These are phyloP conservation scores for Drosophila kepulauana DNA, from an alignment of 1,140 invertebrate genomes.

Conservation along the genomic window DNA sequence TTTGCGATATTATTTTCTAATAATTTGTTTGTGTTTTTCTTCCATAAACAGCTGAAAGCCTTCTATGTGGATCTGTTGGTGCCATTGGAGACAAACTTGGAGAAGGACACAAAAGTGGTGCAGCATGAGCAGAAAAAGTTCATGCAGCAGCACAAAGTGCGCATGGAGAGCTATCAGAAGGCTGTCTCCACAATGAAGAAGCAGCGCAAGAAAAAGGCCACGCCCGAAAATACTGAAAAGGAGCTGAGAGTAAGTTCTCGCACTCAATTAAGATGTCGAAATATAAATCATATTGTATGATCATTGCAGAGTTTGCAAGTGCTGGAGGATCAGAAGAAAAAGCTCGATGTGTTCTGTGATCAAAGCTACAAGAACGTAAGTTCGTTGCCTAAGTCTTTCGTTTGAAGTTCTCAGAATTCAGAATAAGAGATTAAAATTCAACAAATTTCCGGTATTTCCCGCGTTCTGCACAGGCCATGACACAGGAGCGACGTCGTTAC, in stretches of 20 bases:
- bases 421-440: neutral
- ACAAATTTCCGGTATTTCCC: constrained; percentile 5
- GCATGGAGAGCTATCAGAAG: constrained; percentile 95
- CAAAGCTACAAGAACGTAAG: constrained; percentile 96
- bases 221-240: constrained; percentile 92
- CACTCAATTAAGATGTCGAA: neutral
- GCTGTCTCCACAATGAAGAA: constrained; percentile 95
- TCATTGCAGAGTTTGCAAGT: constrained; percentile 92
- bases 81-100: constrained; percentile 95
- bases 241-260: constrained; percentile 91
- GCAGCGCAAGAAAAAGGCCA: constrained; percentile 93
- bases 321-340: constrained; percentile 95
- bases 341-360: constrained; percentile 95
- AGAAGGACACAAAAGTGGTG: constrained; percentile 97
- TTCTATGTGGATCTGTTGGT: constrained; percentile 97
- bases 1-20: too few relatives aligned
- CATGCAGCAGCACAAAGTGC: constrained; percentile 94
- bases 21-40: too few relatives aligned
- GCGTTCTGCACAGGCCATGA: constrained; percentile 91
- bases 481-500: constrained; percentile 96
- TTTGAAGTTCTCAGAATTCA: constrained; percentile 3
- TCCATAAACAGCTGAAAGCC: constrained; percentile 95
- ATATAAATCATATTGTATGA: neutral
- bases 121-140: constrained; percentile 97
- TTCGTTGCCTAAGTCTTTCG: constrained; percentile 60